Evolutionary conservation across 2,888 invertebrate genomes (phyloP).

Genomic region (Anarsia innoxiella): DNA sequence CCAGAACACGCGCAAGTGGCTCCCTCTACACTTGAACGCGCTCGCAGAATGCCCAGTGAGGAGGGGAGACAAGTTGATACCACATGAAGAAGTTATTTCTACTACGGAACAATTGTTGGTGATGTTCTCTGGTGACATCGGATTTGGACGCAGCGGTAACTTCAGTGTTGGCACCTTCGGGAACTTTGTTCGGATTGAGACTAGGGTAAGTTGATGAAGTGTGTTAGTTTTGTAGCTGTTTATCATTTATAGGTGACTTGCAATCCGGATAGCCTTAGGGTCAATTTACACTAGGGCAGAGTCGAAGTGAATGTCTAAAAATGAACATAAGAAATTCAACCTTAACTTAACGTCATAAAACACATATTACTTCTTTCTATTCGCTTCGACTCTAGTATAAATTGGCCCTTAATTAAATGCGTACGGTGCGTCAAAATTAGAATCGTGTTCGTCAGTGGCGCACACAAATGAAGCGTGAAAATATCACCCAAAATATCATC

Average conservation of each 20-base stretch:
- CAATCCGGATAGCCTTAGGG: too few species aligned
- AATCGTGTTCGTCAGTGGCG: too few species aligned
- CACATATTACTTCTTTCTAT: too few species aligned
- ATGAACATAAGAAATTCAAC: too few species aligned
- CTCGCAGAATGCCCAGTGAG: constrained; percentile 84
- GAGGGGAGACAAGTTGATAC: constrained; percentile 70
- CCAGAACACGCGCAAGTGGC: constrained; percentile 77
- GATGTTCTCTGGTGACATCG: constrained; percentile 76
- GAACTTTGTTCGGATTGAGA: constrained; percentile 77
- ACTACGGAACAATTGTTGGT: constrained; percentile 86
- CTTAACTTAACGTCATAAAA: too few species aligned
- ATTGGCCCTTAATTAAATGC: too few species aligned
- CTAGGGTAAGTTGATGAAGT: constrained; percentile 76
- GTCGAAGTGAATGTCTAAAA: too few species aligned
- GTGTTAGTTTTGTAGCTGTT: neutral
- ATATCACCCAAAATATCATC: too few species aligned
- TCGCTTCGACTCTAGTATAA: too few species aligned
- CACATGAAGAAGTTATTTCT: constrained; percentile 85
- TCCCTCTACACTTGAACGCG: constrained; percentile 84
- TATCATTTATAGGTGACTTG: neutral
- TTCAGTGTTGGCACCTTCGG: constrained; percentile 85
- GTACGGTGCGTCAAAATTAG: too few species aligned
- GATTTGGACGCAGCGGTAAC: constrained; percentile 72
- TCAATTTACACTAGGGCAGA: too few species aligned
- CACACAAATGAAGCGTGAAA: too few species aligned